Evolutionary conservation across 2,888 invertebrate genomes (phyloP), one percentile per base, ranked within the genome.

Genomic region (Proisotoma minuta): DNA sequence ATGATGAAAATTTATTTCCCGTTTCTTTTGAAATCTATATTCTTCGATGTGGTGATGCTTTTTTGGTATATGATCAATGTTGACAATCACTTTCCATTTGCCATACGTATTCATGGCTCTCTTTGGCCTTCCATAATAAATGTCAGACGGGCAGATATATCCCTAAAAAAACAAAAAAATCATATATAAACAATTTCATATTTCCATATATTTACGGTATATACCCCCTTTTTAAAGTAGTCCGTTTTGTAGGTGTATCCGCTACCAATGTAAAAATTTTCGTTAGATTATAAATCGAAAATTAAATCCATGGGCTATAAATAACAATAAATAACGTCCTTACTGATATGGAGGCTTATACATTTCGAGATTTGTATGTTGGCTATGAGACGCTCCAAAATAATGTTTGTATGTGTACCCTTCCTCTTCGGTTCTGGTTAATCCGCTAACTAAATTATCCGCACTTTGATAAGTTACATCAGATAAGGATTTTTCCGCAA

Each of bases 51-150:
- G 34, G 3, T 50, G 57, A 29, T 49, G 54, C n/a, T 24, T 48
- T 22, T 56, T 56, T 5, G 62, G 63, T 39, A 62, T 26, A 34
- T 77, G 75, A 15, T 73, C 75, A 28, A 78, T 74, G 59, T 78
- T 78, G 27, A 78, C 76, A 53, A 78, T 76, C 27, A 76, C 75
- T 60, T 77, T 77, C 78, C 78, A 78, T 39, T 76, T 73, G 2
- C 77, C 77, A 48, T 75, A 73, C 43, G 76, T 77, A 62, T 77
- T 77, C 65, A 74, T 74, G 3, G 77, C 78, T 22, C 77, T 59
- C 64, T 76, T 75, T 1, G 78, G 78, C 59, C 75, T 70, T 1
- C 75, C 77, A 57, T 78, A 78, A 23, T 75, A 74, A 53, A 78
- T 76, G 59, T 78, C 77, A 1, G 77, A 77, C 12, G 78, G 77